Conservation (phyloP, 2,888 invertebrate genomes). For the Lottia scabra region DNA sequence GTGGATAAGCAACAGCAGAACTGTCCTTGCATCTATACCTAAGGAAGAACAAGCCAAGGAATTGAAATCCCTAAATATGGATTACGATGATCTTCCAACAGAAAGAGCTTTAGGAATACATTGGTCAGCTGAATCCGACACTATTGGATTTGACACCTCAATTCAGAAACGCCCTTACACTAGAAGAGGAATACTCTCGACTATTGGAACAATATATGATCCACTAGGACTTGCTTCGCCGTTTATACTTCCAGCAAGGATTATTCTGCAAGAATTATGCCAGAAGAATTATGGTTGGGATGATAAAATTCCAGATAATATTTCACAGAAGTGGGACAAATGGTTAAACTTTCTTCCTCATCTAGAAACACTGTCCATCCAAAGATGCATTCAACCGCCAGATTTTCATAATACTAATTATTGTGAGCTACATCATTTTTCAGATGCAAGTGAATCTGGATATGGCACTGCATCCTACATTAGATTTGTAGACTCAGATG, state of each 20-base stretch:
- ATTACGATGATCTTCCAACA: slow-evolving; percentile 14
- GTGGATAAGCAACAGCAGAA: slow-evolving; percentile 30
- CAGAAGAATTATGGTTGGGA: slow-evolving; percentile 31
- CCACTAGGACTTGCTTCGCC: slow-evolving; percentile 36
- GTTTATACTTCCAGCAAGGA: slow-evolving; percentile 25
- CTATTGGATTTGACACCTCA: slow-evolving; percentile 23
- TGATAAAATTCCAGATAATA: slow-evolving; percentile 20
- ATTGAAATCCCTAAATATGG: slow-evolving; percentile 3
- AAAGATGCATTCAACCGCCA: slow-evolving; percentile 16
- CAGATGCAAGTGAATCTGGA: slow-evolving; percentile 21
- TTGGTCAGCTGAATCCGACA: slow-evolving; percentile 35
- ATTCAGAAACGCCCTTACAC: slow-evolving; percentile 24
- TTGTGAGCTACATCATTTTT: slow-evolving; percentile 27
- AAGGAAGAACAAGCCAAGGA: slow-evolving; percentile 23
- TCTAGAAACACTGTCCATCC: slow-evolving; percentile 14
- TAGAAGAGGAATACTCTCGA: slow-evolving; percentile 33
- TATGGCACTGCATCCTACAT: slow-evolving; percentile 18
- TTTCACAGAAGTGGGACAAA: slow-evolving; percentile 10
- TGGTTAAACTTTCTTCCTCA: slow-evolving; percentile 19
- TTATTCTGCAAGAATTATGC: slow-evolving; percentile 29
- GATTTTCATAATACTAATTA: slow-evolving; percentile 15
- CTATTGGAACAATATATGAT: slow-evolving; percentile 31
- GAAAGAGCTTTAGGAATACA: slow-evolving; percentile 37
- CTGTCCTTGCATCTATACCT: slow-evolving; percentile 31
- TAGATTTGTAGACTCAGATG: slow-evolving; percentile 4